Percentiles rank a stretch among this genome's conserved stretches.
Conservation (phyloP, 2,888 invertebrate genomes). For the Gymnosoma rotundatum region DNA sequence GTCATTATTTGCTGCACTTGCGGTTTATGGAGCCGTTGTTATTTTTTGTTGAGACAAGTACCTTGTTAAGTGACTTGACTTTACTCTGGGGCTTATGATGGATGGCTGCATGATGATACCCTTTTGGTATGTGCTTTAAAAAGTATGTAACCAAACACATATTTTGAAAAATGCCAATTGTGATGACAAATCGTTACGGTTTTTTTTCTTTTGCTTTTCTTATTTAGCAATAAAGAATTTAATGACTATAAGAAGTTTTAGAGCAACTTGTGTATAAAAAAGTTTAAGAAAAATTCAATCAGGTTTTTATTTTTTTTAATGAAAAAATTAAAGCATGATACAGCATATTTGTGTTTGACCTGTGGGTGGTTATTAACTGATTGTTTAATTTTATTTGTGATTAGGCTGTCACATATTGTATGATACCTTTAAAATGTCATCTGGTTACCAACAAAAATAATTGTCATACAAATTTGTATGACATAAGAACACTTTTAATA, state of each 20-base stretch:
- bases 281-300: slow-evolving; percentile 22
- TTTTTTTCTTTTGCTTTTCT: slow-evolving; percentile 1
- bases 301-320: slow-evolving; percentile 13
- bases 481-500: background rate
- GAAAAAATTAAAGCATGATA: slow-evolving; percentile 12
- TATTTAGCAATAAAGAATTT: slow-evolving; percentile 25
- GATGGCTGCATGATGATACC: slow-evolving; percentile 1
- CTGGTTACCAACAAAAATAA: background rate
- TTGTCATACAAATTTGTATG: background rate
- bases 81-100: slow-evolving; percentile 48
- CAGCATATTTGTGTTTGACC: slow-evolving; percentile 3
- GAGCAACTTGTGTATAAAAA: slow-evolving; percentile 29
- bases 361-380: slow-evolving; percentile 18
- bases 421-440: background rate
- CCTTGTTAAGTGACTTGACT: slow-evolving; percentile 67
- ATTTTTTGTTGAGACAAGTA: slow-evolving; percentile 58
- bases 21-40: slow-evolving; percentile 44
- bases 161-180: slow-evolving; percentile 15
- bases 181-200: slow-evolving; percentile 46
- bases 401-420: background rate
- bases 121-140: slow-evolving; percentile 24
- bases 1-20: slow-evolving; percentile 60
- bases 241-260: slow-evolving; percentile 14
- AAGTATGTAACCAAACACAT: background rate
- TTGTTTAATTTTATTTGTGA: background rate